Evolutionary conservation across 2,888 invertebrate species (phyloP).

Genomic region (Thyatira batis): DNA sequence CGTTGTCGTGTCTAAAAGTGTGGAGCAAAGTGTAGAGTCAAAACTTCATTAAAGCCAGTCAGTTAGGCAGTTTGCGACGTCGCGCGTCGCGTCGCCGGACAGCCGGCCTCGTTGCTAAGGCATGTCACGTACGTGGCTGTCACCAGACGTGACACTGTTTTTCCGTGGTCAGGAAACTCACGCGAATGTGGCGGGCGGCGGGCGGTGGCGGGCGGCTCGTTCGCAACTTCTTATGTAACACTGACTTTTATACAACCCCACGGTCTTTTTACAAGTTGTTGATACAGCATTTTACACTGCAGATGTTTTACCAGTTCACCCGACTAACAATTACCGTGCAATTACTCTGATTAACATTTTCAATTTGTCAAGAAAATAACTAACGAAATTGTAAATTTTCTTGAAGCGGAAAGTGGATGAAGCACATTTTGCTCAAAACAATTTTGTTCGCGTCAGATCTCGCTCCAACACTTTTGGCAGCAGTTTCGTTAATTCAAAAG

Average conservation of each 20-base stretch:
- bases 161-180: conserved; percentile 64
- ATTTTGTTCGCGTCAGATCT: conserved; percentile 37
- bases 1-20: conserved; percentile 29
- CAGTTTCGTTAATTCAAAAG: conserved; percentile 54
- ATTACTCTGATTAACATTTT: conserved; percentile 6
- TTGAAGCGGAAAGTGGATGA: conserved; percentile 30
- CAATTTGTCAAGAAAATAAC: conserved; percentile 1
- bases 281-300: conserved; percentile 19
- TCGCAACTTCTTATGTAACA: conserved; percentile 49
- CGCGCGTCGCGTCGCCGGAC: conserved; percentile 30
- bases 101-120: conserved; percentile 40
- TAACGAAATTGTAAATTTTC: conserved; percentile 17
- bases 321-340: not conserved
- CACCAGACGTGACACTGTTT: conserved; percentile 56
- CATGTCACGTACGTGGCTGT: conserved; percentile 60
- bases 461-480: conserved; percentile 52
- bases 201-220: too few relatives aligned
- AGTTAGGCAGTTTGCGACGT: conserved; percentile 56
- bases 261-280: conserved; percentile 14
- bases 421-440: conserved; percentile 35
- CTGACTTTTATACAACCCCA: conserved; percentile 32
- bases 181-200: conserved; percentile 40
- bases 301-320: conserved; percentile 2
- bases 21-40: conserved; percentile 42
- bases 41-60: conserved; percentile 59